phyloP scores from a whole-genome alignment of 2,113 vertebrate species.

The Psittacula cyanocephala region DNA sequence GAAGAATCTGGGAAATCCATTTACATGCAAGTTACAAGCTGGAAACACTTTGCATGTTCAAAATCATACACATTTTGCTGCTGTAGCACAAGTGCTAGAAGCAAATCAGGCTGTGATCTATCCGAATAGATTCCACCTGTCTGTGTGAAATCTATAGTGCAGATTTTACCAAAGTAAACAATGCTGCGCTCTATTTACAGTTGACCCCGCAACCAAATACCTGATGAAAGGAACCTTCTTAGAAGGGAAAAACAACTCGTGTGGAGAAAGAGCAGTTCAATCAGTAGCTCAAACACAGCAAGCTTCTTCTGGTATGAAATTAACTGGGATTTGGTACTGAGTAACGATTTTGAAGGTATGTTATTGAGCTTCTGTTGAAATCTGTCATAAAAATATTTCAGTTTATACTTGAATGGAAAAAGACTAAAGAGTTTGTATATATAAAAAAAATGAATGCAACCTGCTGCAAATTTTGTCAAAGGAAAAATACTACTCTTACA shows the following conservation, averaged over 20 bases:
- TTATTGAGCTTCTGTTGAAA: not conserved
- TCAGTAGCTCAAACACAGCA: not conserved
- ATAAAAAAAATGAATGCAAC: not conserved
- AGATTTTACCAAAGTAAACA: not conserved
- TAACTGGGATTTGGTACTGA: not conserved
- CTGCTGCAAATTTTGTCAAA: not conserved
- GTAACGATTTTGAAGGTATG: not conserved
- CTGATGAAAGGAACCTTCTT: not conserved
- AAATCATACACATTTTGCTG: not conserved
- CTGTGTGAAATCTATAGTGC: not conserved
- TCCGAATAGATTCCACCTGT: not conserved
- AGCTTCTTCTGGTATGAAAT: not conserved
- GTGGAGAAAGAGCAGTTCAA: not conserved
- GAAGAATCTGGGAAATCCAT: not conserved
- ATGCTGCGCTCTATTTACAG: not conserved
- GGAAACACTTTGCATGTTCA: not conserved
- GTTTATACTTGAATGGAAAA: not conserved
- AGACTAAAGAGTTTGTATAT: not conserved
- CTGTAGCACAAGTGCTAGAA: not conserved
- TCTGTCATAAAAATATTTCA: not conserved
- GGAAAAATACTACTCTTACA: not conserved
- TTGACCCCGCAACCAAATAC: not conserved
- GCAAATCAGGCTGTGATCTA: not conserved
- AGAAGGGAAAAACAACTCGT: not conserved
- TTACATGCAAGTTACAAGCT: not conserved